Percentiles rank a stretch among this genome's conserved stretches.
Conservation (phyloP, 2,797 vertebrate genomes). For the Micromesistius poutassou region DNA sequence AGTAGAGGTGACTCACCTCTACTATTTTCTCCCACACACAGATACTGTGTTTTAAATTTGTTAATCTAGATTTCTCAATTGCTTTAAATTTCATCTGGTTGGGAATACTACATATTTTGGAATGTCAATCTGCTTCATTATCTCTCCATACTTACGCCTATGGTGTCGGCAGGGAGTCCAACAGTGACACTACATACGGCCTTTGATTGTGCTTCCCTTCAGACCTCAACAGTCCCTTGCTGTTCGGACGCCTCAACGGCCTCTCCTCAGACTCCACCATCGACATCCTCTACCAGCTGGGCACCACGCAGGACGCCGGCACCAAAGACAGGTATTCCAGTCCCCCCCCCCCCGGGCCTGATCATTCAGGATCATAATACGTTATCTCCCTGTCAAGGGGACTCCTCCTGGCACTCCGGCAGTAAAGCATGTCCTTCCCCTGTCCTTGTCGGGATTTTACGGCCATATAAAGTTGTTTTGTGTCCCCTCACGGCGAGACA, state of each 20-base stretch:
- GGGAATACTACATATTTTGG: background rate
- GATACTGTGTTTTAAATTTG: no score
- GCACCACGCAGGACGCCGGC: slow-evolving; percentile 94
- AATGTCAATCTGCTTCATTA: background rate
- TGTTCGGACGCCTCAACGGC: slow-evolving; percentile 95
- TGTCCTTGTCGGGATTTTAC: slow-evolving; percentile 37
- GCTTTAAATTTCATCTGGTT: background rate
- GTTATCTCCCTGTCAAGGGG: slow-evolving; percentile 24
- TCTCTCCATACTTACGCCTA: no score
- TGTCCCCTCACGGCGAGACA: slow-evolving; percentile 20
- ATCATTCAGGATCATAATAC: background rate
- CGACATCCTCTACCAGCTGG: slow-evolving; percentile 97
- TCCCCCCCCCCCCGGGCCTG: background rate
- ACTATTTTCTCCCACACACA: no score
- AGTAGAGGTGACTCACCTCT: no score
- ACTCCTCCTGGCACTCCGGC: slow-evolving; percentile 14
- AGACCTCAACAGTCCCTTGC: slow-evolving; percentile 97
- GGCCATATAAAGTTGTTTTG: slow-evolving; percentile 15
- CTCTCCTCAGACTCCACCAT: slow-evolving; percentile 98
- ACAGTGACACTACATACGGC: no score
- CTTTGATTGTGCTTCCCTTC: background rate
- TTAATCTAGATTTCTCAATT: no score
- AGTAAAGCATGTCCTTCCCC: slow-evolving; percentile 36
- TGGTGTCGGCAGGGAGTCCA: no score
- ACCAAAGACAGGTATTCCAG: slow-evolving; percentile 90